Base-by-base conservation (phyloP, 2,113 vertebrate species). In the Phalacrocorax carbo region DNA sequence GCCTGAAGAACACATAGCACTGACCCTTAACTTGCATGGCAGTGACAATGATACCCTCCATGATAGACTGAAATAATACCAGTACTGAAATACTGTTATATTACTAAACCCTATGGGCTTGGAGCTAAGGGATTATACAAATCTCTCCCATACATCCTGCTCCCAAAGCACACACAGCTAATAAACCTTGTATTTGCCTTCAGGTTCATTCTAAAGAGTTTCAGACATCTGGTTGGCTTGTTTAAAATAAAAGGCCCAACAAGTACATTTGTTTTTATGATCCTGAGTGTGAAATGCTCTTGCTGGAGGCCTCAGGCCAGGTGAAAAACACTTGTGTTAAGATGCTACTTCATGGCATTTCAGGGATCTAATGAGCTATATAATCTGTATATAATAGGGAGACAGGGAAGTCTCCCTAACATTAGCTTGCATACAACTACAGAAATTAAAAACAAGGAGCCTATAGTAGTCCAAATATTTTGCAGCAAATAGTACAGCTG, bases 121-220 rank as follows among this genome's bases (percentile, higher is more conserved):
- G 42, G 80, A 86, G 76, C 44, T 48, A 26, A 91, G 72, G 89
- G 79, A 95, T 94, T 93, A 78, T 32, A 88, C 76, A 92, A 86
- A 84, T 82, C 76, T 92, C 72, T 73, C 82, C 86, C 51, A 78
- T 71, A 92, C 89, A 91, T 78, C 81, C 87, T 76, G 61, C 86
- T 95, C 91, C 86, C 84, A 82, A 82, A 82, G 82, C 87, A 96
- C 76, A 94, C 52, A 86, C n/a, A 80, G 70, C 70, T 95, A 95
- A 94, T 94, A 97, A 95, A 64, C 57, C 86, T 86, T 70, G 87
- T 91, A 48, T 76, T 89, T 87, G 89, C 91, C 89, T 94, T 86
- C 46, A 85, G 91, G 77, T 89, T 93, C 65, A 85, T 79, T 87
- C 70, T 80, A 62, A 82, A 89, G 51, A 32, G 60, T 78, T 79